These are phyloP conservation scores for Irena cyanogastra DNA, from an alignment of 2,113 vertebrate genomes.

Conservation along the genomic window DNA sequence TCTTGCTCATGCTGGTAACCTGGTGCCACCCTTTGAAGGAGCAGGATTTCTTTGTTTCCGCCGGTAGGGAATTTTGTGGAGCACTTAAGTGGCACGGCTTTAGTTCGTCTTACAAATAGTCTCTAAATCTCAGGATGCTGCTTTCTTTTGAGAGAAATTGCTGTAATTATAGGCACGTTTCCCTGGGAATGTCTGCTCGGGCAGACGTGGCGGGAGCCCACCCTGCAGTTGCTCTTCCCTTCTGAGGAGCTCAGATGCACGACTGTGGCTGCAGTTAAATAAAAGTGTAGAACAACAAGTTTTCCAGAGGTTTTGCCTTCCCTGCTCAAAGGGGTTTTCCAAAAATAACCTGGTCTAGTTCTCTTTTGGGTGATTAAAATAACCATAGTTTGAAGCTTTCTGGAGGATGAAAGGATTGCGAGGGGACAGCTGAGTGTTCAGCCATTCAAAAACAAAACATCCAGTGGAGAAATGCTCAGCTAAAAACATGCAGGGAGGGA, in stretches of 20 bases:
- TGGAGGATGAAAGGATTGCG: neutral
- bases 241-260: neutral
- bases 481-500: neutral
- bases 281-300: no score
- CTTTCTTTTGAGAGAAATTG: neutral
- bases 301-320: neutral
- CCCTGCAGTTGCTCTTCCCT: neutral
- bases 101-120: neutral
- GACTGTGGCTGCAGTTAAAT: neutral
- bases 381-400: neutral
- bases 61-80: neutral
- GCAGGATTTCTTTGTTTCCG: neutral
- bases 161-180: neutral
- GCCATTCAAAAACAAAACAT: neutral
- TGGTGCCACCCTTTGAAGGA: neutral
- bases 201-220: neutral
- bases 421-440: neutral
- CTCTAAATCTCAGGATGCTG: neutral
- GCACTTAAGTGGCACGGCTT: neutral
- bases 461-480: neutral
- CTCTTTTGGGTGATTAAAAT: neutral
- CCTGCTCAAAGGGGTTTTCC: neutral
- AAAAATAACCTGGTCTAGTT: conserved; percentile 9
- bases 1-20: neutral
- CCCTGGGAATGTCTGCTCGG: neutral